phyloP scores from a whole-genome alignment of 2,797 vertebrate species.

The Coreius guichenoti region DNA sequence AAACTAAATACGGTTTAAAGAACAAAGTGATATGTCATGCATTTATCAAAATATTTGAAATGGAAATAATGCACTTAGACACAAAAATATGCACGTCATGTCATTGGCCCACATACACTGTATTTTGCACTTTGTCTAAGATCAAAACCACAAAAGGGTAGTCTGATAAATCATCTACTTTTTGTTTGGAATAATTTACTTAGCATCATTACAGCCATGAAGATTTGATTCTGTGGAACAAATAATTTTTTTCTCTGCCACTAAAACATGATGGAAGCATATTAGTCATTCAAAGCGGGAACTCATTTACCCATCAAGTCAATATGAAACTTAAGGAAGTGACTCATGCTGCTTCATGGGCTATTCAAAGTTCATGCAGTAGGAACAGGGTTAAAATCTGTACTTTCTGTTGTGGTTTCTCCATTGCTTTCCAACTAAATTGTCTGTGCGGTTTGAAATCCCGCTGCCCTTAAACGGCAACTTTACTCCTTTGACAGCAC shows the following conservation, averaged over 20 bases:
- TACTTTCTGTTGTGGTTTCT: conserved; percentile 42
- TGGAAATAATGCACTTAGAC: no score
- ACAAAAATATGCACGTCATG: no score
- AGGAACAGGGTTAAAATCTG: conserved; percentile 30
- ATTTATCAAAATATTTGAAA: no score
- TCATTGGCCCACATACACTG: background rate
- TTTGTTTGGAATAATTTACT: conserved; percentile 48
- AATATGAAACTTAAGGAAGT: conserved; percentile 59
- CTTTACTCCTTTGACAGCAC: conserved; percentile 74
- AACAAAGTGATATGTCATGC: no score
- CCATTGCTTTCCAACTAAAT: conserved; percentile 22
- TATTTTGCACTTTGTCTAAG: background rate
- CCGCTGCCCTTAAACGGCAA: conserved; percentile 60
- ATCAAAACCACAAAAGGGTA: background rate
- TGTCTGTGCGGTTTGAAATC: conserved; percentile 48
- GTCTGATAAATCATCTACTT: conserved; percentile 43
- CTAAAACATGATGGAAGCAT: conserved; percentile 43
- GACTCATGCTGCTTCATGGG: conserved; percentile 58
- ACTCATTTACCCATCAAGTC: conserved; percentile 55
- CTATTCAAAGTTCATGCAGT: conserved; percentile 46
- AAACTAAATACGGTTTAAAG: no score
- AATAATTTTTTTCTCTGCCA: conserved; percentile 46
- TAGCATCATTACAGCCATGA: conserved; percentile 38
- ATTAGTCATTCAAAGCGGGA: conserved; percentile 58
- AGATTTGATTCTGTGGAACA: conserved; percentile 52